Percentiles rank a stretch among this genome's conserved stretches.
phyloP scores from a whole-genome alignment of 2,113 vertebrate genomes.

The Amblyopsis rosae region DNA sequence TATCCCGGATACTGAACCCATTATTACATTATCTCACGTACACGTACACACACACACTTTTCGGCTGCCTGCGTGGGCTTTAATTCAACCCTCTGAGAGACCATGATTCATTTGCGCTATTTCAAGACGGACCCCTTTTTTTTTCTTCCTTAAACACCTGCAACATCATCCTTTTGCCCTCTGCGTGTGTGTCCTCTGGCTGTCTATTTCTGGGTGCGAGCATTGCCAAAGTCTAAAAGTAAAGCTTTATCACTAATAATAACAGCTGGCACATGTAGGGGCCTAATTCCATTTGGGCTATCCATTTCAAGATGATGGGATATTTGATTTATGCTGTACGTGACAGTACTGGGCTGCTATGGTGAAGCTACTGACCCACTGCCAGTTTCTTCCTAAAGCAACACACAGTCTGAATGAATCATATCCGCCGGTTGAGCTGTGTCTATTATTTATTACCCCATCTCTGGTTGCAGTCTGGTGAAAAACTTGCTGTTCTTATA shows the following conservation, averaged over 20 bases:
- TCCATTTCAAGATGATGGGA: constrained; percentile 42
- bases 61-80: constrained; percentile 54
- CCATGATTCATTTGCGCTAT: constrained; percentile 54
- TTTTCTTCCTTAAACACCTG: constrained; percentile 10
- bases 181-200: constrained; percentile 15
- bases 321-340: constrained; percentile 18
- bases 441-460: too few relatives aligned
- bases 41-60: constrained; percentile 13
- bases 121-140: constrained; percentile 43
- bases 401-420: background rate
- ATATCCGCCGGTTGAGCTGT: too few relatives aligned
- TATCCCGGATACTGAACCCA: constrained; percentile 58
- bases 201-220: constrained; percentile 39
- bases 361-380: constrained; percentile 10
- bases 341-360: background rate
- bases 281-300: constrained; percentile 24
- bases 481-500: too few relatives aligned
- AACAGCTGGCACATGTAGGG: constrained; percentile 43
- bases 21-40: constrained; percentile 62
- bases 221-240: constrained; percentile 34
- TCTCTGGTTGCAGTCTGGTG: too few relatives aligned
- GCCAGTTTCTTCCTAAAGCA: constrained; percentile 5
- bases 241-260: constrained; percentile 47
- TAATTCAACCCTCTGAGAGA: constrained; percentile 29
- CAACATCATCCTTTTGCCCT: constrained; percentile 34